phyloP scores from a whole-genome alignment of 2,113 vertebrate genomes.

The Centropus unirufus region DNA sequence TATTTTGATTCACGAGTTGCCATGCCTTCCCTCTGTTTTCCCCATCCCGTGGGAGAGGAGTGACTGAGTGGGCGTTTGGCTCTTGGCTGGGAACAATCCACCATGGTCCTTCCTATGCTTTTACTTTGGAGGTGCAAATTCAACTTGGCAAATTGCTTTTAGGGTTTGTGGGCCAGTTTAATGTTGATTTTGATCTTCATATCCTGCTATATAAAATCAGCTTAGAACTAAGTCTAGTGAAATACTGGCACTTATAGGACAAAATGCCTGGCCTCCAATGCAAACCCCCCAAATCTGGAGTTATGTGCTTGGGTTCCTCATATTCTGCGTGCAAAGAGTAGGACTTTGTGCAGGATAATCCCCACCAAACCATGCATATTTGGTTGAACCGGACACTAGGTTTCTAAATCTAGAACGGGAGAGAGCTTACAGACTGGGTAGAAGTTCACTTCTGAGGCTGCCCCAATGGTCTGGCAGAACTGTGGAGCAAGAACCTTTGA shows the following conservation, averaged over 20 bases:
- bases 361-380: background rate
- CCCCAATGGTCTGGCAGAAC: background rate
- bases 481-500: background rate
- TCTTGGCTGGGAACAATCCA: background rate
- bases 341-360: background rate
- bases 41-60: background rate
- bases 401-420: background rate
- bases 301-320: background rate
- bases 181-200: background rate
- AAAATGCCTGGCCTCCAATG: background rate
- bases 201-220: background rate
- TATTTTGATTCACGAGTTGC: rapidly evolving
- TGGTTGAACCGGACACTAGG: background rate
- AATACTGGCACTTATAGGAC: background rate
- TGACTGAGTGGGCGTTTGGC: background rate
- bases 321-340: background rate
- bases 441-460: background rate
- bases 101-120: background rate
- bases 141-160: background rate
- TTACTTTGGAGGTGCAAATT: background rate
- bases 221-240: background rate
- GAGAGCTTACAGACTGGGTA: background rate
- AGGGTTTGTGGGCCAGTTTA: background rate
- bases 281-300: background rate
- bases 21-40: background rate